Base-by-base conservation (phyloP, 2,888 invertebrate genomes). In the Ochropacha duplaris region DNA sequence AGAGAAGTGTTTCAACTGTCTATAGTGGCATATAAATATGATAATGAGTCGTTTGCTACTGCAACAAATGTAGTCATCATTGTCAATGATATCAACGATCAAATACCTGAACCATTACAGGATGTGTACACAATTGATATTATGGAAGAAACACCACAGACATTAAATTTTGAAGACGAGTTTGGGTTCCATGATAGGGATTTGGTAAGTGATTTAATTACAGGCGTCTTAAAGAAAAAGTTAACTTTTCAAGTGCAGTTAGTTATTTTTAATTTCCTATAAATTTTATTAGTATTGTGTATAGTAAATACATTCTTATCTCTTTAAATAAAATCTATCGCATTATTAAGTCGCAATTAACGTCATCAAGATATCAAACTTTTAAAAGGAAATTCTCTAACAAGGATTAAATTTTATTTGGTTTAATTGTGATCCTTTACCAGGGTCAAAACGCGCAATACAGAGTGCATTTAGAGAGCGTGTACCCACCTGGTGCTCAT, bases 51-150 rank as follows among this genome's bases (percentile, higher is more conserved):
- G 0, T 90, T 85, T 64, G 74, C 73, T 9, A 88, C 87, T 0
- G 65, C 68, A 1, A 76, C 84, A 11, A 66, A 76, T 0, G 83
- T 93, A 0, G 88, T 90, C 14, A 87, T 94, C 54, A 93, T 94
- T 57, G 87, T 93, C 1, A 84, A 93, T 54, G 94, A 93, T 64
- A 86, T 95, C 28, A 96, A 97, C 76, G 96, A 97, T 76, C 94
- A 96, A 72, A 74, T 71, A 14, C 96, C 96, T 0, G 70, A 74
- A 66, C 93, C 95, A 0, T 71, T 87, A 14, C 73, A 85, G 0
- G 22, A 67, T 0, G 82, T 81, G 5, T 88, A 90, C 59, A 58
- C 54, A 6, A 79, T 94, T 5, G 60, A 67, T 0, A 93, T 95
- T 49, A 69, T 80, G 12, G 95, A 95, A 78, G 94, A 93, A 71